Evolutionary conservation across 2,888 invertebrate genomes (phyloP), one percentile per base, ranked within the genome.

Genomic region (Plebejus anna): DNA sequence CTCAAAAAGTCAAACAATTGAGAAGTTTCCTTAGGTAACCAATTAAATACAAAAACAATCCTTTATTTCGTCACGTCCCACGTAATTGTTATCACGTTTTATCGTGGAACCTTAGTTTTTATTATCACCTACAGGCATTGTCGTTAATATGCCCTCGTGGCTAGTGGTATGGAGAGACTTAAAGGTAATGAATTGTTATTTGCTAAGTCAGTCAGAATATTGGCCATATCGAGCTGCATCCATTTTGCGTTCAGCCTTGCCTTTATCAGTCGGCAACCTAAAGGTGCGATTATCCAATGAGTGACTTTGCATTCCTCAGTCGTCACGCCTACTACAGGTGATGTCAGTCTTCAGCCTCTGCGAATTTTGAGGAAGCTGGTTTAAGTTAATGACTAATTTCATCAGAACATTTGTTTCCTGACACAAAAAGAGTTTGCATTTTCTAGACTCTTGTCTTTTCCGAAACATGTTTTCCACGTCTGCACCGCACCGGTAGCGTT

Each of bases 81-180:
- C 66, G 32, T 66, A 66, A 66, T 66, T 66, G 66, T 66, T 66
- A 66, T 66, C 66, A 66, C 66, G 66, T 66, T 66, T 66, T 66
- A 66, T 66, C 66, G 66, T 66, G 66, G 66, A 66, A 66, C 32
- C 66, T 66, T 36, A 66, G 66, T 32, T 66, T 36, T 66, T 66
- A 66, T 66, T 36, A 32, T 32, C 32, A 66, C 66, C 66, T 32
- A 66, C 4, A 66, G 16, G 66, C 66, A 66, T 36, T 66, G 66
- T 66, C 66, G 28, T 28, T 28, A 66, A 36, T 36, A 36, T 66
- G 32, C 66, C 66, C 32, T 6, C 66, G 32, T 66, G 32, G 16
- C 66, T 66, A 66, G 32, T 66, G 66, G 32, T 36, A 66, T 66
- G 66, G 13, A 66, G 66, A 66, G 32, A 66, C 4, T 66, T 66